Evolutionary conservation across 2,113 vertebrate genomes (phyloP).

Genomic region (Neodon shergylaensis): DNA sequence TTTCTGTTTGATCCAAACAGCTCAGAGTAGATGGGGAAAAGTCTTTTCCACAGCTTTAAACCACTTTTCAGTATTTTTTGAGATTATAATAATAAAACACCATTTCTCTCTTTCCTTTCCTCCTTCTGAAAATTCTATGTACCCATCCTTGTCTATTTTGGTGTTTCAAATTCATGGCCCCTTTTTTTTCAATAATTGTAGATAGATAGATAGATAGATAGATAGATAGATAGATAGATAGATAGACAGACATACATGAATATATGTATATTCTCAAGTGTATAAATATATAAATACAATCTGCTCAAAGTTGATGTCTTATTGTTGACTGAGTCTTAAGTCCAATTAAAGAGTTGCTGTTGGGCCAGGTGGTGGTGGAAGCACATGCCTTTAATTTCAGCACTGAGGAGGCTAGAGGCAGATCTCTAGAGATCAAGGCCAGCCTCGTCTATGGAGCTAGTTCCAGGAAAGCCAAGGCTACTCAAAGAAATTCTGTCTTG

Average conservation of each 20-base stretch:
- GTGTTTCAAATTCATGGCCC: background rate
- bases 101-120: background rate
- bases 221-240: too few relatives aligned
- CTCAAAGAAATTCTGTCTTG: too few relatives aligned
- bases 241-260: too few relatives aligned
- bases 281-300: background rate
- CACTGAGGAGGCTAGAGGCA: too few relatives aligned
- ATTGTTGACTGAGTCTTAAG: background rate
- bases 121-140: background rate
- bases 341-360: background rate
- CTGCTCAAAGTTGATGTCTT: background rate
- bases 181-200: background rate
- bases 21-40: background rate
- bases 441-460: too few relatives aligned
- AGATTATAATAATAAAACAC: background rate
- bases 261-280: background rate
- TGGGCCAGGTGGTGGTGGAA: background rate
- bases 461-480: too few relatives aligned
- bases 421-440: too few relatives aligned
- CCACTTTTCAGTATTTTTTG: background rate
- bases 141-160: background rate
- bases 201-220: too few relatives aligned
- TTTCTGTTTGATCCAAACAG: background rate
- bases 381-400: too few relatives aligned
- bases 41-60: conserved; percentile 45